Conservation (phyloP, 2,113 vertebrate species). For the Penelope pileata region DNA sequence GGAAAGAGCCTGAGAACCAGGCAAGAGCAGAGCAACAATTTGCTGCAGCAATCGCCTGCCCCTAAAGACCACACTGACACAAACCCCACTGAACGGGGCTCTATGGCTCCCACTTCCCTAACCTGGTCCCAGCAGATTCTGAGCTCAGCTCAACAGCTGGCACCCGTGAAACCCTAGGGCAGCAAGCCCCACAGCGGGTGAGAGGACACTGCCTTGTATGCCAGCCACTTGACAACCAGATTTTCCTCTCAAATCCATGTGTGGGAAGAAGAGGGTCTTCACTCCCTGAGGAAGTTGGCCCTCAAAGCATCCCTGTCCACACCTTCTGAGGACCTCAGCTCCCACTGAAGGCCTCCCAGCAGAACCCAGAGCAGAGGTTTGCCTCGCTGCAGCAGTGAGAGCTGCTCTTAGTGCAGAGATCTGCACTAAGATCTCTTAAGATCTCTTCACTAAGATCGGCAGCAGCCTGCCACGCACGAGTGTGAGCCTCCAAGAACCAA, state of each 20-base stretch:
- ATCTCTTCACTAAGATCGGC: too few species aligned
- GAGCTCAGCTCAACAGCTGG: background rate
- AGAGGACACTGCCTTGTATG: background rate
- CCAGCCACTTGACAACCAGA: background rate
- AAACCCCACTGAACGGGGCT: too few species aligned
- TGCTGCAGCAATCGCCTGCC: background rate
- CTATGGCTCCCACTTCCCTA: too few species aligned
- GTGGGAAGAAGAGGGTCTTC: background rate
- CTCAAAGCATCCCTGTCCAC: background rate
- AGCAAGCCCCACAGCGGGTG: rapidly evolving
- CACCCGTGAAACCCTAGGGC: background rate
- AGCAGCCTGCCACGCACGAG: background rate
- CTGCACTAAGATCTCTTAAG: too few species aligned
- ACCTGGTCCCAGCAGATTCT: background rate
- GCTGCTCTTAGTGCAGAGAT: too few species aligned
- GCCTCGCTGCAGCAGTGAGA: too few species aligned
- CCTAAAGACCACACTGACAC: rapidly evolving
- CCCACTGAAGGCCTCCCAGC: background rate
- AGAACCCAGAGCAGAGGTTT: background rate
- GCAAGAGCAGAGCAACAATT: background rate
- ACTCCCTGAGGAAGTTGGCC: background rate
- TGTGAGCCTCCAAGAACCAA: background rate
- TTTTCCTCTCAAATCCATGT: background rate
- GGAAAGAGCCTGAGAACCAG: background rate
- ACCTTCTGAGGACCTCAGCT: background rate